Evolutionary conservation across 2,797 vertebrate species (phyloP), one percentile per base, ranked within the genome.

Genomic region (Tenualosa thibaudeaui): DNA sequence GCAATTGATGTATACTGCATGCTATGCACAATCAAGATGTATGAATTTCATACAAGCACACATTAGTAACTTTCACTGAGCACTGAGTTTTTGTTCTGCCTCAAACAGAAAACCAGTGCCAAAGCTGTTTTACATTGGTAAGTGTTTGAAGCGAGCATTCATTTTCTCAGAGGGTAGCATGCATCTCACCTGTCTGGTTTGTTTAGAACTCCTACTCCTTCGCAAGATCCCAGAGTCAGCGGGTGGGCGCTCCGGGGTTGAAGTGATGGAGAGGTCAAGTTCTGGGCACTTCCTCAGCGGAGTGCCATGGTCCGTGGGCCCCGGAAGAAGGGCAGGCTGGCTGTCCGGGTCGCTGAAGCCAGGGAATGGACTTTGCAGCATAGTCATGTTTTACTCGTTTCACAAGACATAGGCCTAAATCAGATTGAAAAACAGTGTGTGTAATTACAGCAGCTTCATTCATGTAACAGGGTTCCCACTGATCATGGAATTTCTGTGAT

Each of bases 231-330:
- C 85, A 5, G 81, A 6, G 60, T 75, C 83, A 31, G 19, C 49
- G 12, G 56, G 37, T 0, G 81, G 78, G 9, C 53, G 85, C 13
- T 90, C 89, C 1, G 90, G 90, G 43, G 86, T 90, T 5, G 89
- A 82, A 9, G 89, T 84, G 22, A 91, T 60, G 19, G 90, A 89
- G 81, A 90, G 86, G 81, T 92, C 91, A 65, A 89, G 84, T 12
- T 89, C 88, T 0, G 90, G 86, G 24, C 84, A 87, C 19, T 78
- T 78, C n/a, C 81, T 81, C 43, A 84, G 50, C 1, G 87, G 65
- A 15, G 43, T 17, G 12, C 40, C 50, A 24, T 71, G 85, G 40
- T 84, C 82, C 15, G 87, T 15, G 3, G 87, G 88, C 22, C 87
- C 62, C 0, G 87, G 86, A 62, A 87, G 89, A 10, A 83, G 89